These are phyloP conservation scores for Craterocephalus amniculus DNA, from an alignment of 2,797 vertebrate genomes.

Conservation along the genomic window DNA sequence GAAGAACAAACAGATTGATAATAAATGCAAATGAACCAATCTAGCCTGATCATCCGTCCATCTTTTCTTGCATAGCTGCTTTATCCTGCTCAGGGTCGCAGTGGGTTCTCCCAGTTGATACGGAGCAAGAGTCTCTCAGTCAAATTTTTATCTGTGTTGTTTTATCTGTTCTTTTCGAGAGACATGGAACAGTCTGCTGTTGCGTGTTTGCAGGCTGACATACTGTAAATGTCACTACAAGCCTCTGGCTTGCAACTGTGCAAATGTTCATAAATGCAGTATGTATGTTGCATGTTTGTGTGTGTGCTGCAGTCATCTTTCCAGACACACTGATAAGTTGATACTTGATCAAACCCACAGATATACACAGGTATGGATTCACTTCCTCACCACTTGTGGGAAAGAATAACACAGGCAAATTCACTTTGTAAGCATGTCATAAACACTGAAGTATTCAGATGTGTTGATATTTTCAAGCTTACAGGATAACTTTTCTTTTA, in stretches of 20 bases:
- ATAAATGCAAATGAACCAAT: background rate
- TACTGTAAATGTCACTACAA: constrained; percentile 6
- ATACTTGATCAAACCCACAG: constrained; percentile 17
- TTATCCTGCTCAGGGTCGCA: background rate
- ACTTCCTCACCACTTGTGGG: constrained; percentile 17
- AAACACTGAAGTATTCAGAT: background rate
- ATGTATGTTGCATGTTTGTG: constrained; percentile 21
- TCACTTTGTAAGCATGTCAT: background rate
- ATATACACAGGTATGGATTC: constrained; percentile 11
- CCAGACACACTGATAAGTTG: constrained; percentile 10
- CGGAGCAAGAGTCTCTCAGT: background rate
- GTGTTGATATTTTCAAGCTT: background rate
- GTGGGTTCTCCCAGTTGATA: background rate
- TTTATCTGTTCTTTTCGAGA: constrained; percentile 13
- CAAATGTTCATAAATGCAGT: constrained; percentile 6
- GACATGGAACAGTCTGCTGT: constrained; percentile 5
- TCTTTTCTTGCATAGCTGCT: background rate
- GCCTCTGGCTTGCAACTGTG: constrained; percentile 4
- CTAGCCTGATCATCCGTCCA: background rate
- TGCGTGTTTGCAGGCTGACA: constrained; percentile 16
- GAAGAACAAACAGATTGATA: background rate
- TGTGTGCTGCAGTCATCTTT: constrained; percentile 26
- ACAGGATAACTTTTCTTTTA: background rate
- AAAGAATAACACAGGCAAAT: background rate
- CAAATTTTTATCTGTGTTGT: background rate